A percentile compares a stretch with the other conserved stretches of the same genome.
Conservation (phyloP, 1,140 invertebrate species). For the Drosophila sulfurigaster region DNA sequence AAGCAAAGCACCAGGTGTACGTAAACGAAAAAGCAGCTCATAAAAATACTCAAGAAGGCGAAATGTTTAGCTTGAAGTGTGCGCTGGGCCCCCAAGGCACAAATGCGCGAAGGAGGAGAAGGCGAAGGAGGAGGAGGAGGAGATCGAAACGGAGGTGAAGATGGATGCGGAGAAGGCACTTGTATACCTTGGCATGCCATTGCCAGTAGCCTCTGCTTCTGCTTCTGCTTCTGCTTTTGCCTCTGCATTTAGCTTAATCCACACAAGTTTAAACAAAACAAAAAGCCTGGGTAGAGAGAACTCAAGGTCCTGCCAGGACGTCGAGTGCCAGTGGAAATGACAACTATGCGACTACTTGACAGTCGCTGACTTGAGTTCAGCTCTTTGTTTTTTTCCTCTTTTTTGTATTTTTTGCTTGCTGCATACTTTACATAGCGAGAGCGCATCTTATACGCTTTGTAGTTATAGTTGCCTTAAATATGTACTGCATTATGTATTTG, state of each 20-base stretch:
- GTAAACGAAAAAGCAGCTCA: constrained; percentile 73
- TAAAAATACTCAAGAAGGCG: constrained; percentile 76
- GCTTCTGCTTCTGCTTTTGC: constrained; percentile 17
- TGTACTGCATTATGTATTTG: constrained; percentile 17
- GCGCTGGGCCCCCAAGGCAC: constrained; percentile 34
- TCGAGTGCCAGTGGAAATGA: constrained; percentile 60
- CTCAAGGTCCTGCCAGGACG: constrained; percentile 58
- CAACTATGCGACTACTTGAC: constrained; percentile 70
- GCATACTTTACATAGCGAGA: constrained; percentile 33
- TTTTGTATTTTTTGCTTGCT: constrained; percentile 48
- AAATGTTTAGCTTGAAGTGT: constrained; percentile 76
- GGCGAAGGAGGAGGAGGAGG: not conserved
- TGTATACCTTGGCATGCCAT: constrained; percentile 54
- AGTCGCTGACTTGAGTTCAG: constrained; percentile 63
- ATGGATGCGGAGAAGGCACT: constrained; percentile 2
- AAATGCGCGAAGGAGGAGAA: not conserved
- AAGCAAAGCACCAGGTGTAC: constrained; percentile 71
- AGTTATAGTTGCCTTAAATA: constrained; percentile 37
- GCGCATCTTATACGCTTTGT: constrained; percentile 52
- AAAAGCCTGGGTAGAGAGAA: constrained; percentile 51
- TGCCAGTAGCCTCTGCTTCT: constrained; percentile 26
- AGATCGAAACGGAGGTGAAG: not conserved
- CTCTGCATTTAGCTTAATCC: constrained; percentile 77
- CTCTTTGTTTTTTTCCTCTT: constrained; percentile 51
- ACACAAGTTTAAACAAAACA: constrained; percentile 70